Conservation (phyloP, 2,888 invertebrate genomes). For the Spodoptera exigua region DNA sequence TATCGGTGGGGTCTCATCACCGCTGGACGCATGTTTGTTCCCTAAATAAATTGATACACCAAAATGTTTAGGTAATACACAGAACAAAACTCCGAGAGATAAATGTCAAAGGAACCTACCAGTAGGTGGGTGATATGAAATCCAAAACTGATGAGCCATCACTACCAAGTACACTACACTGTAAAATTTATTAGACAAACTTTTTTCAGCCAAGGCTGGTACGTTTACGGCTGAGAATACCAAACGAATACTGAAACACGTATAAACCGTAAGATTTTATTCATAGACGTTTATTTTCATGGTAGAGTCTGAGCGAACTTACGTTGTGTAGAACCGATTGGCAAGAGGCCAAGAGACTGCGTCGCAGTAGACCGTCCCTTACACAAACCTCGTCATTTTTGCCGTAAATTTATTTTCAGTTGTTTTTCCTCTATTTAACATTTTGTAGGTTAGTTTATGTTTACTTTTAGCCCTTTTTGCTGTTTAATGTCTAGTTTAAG, state of each 20-base stretch:
- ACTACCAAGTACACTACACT: conserved; percentile 71
- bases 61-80: conserved; percentile 12
- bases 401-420: not conserved
- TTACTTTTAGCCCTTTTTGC: no score
- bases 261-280: conserved; percentile 78
- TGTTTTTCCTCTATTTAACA: not conserved
- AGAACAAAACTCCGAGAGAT: conserved; percentile 31
- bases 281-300: conserved; percentile 87
- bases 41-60: conserved; percentile 62
- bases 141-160: conserved; percentile 96
- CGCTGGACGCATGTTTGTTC: conserved; percentile 84
- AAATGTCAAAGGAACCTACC: conserved; percentile 76
- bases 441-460: not conserved
- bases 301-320: conserved; percentile 69
- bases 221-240: conserved; percentile 52
- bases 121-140: conserved; percentile 94
- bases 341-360: conserved; percentile 71
- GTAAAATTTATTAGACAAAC: conserved; percentile 22
- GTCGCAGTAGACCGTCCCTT: conserved; percentile 23
- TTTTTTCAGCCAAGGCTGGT: conserved; percentile 40
- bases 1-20: conserved; percentile 87
- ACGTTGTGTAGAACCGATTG: conserved; percentile 70
- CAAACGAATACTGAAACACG: conserved; percentile 65
- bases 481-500: no score
- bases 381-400: conserved; percentile 3